Base-by-base conservation (phyloP, 1,140 invertebrate genomes). In the Centruroides vittatus region DNA sequence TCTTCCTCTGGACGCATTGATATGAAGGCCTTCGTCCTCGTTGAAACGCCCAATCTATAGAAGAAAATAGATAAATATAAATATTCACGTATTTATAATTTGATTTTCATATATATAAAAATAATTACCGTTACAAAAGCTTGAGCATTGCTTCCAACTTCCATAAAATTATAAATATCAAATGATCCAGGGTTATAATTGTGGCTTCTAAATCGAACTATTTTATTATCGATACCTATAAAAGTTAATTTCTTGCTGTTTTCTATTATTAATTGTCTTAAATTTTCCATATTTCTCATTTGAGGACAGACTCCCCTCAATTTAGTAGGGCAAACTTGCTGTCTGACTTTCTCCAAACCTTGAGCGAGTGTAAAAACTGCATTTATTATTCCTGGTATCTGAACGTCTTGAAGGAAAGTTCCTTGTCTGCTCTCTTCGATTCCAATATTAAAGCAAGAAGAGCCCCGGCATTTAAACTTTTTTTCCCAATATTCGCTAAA, bases 341-440 rank as follows among this genome's bases (percentile, higher is more conserved):
- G 47, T 63, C 52, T 69, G 67, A 63, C 64, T 49, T 60, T 65
- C 61, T 65, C 72, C 55, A 67, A 62, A 61, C 65, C 70, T 47
- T 71, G 63, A 7, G 70, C 70, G 11, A 74, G 55, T 1, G 73
- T 59, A 34, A 68, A 67, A 5, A 76, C 71, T 13, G 73, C 71
- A 60, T 73, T 73, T 4, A 75, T 73, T 12, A 73, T 75, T n/a
- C 71, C 69, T 34, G 76, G 62, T 6, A 72, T 68, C 7, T 65
- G 65, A 3, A 69, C 66, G 48, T 75, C 72, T 55, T 72, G 69
- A 55, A 62, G 53, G 0, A 65, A 51, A 23, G 60, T 36, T 12
- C 36, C 58, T 1, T 58, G 55, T 23, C 35, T 34, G 1, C 36
- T 53, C 8, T 61, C 64, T 51, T 55, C 61, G 49, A 65, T 60